A percentile compares a stretch with the other conserved stretches of the same genome.
Evolutionary conservation across 2,888 invertebrate species (phyloP).

Genomic region (Caenorhabditis sp.): DNA sequence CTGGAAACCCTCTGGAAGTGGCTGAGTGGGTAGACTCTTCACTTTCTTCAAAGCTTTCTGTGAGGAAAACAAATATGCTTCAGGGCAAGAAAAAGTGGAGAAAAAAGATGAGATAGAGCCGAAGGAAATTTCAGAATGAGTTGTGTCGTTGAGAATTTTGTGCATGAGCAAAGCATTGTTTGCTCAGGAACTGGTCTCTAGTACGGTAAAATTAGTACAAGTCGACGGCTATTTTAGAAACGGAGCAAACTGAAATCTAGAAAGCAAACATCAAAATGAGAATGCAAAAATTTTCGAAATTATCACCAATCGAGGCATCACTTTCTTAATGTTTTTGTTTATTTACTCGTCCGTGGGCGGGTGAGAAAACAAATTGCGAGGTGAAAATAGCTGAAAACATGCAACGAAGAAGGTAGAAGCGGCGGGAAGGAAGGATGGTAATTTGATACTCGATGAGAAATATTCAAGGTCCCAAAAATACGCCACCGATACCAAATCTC

Average conservation of each 20-base stretch:
- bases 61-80: conserved; percentile 13
- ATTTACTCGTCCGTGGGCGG: background rate
- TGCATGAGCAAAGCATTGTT: background rate
- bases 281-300: conserved; percentile 1
- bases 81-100: background rate
- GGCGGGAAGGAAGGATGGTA: background rate
- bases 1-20: background rate
- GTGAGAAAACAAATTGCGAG: background rate
- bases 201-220: conserved; percentile 4
- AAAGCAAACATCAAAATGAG: background rate
- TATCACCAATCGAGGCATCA: background rate
- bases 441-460: background rate
- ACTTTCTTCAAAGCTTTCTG: background rate
- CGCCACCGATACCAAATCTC: conserved; percentile 2
- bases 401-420: background rate
- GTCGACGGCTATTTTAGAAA: conserved; percentile 1
- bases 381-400: background rate
- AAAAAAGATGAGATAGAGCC: background rate
- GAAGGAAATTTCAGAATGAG: background rate
- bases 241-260: background rate
- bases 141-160: background rate
- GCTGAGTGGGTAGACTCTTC: no score
- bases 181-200: background rate
- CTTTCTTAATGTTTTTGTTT: background rate
- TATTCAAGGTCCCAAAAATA: background rate